These are phyloP conservation scores for Notodonta dromedarius DNA, from an alignment of 2,888 invertebrate genomes.

Conservation along the genomic window DNA sequence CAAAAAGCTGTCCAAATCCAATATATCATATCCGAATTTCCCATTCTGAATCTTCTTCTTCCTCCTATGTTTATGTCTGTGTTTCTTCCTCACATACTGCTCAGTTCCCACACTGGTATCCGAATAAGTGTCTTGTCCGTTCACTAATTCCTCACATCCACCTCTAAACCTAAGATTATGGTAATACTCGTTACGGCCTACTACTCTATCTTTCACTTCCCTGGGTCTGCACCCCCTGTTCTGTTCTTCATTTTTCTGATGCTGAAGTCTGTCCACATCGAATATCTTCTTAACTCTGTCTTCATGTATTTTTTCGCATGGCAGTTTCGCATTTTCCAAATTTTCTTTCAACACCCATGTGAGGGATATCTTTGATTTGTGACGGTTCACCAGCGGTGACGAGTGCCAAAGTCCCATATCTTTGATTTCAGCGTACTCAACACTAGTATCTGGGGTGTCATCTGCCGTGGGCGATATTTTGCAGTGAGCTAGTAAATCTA, in stretches of 20 bases:
- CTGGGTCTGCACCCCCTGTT: conserved; percentile 60
- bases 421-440: conserved; percentile 72
- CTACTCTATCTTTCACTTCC: conserved; percentile 60
- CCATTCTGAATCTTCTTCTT: conserved; percentile 63
- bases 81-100: conserved; percentile 71
- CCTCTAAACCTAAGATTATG: conserved; percentile 75
- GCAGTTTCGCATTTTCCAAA: conserved; percentile 70
- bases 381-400: conserved; percentile 71
- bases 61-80: conserved; percentile 76
- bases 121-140: conserved; percentile 62
- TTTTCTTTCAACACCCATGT: conserved; percentile 90
- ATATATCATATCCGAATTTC: conserved; percentile 91
- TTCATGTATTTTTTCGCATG: conserved; percentile 48
- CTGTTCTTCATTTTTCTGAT: conserved; percentile 57
- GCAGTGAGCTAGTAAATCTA: conserved; percentile 75
- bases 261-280: conserved; percentile 51
- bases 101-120: conserved; percentile 72
- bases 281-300: conserved; percentile 45
- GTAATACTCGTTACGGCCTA: conserved; percentile 76
- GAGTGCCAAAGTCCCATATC: conserved; percentile 82
- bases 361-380: conserved; percentile 87
- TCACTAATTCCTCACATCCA: conserved; percentile 73
- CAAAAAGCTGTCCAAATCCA: conserved; percentile 91
- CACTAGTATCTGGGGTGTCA: conserved; percentile 54
- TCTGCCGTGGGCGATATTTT: conserved; percentile 50